phyloP scores from a whole-genome alignment of 2,797 vertebrate species.

The Manis pentadactyla region DNA sequence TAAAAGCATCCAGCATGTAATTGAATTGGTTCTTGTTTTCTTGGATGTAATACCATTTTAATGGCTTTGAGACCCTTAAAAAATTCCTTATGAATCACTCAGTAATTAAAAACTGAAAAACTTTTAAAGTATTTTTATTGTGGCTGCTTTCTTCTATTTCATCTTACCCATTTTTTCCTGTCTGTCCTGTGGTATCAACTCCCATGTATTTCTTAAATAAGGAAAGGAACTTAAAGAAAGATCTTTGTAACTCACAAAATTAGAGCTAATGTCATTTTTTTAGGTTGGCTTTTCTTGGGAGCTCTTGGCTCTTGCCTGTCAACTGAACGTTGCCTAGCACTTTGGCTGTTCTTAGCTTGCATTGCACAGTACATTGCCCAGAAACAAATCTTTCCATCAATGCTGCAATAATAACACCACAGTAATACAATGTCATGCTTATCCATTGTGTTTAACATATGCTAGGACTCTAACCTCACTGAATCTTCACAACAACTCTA shows the following conservation, averaged over 20 bases:
- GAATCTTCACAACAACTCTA: neutral
- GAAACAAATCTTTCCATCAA: slow-evolving; percentile 12
- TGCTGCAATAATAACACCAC: neutral
- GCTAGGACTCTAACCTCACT: neutral
- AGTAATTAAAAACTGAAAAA: slow-evolving; percentile 63
- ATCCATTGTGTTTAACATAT: neutral
- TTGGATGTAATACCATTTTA: slow-evolving; percentile 76
- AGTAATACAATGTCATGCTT: neutral
- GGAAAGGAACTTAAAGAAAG: slow-evolving; percentile 46
- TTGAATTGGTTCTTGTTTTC: slow-evolving; percentile 74
- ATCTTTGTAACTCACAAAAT: slow-evolving; percentile 49
- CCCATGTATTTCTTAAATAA: slow-evolving; percentile 57
- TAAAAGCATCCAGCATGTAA: slow-evolving; percentile 76
- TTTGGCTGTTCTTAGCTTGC: neutral
- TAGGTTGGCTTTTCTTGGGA: slow-evolving; percentile 50
- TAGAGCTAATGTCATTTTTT: neutral
- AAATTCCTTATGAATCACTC: slow-evolving; percentile 65
- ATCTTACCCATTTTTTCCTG: neutral
- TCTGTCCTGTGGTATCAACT: slow-evolving; percentile 20
- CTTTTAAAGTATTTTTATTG: slow-evolving; percentile 57
- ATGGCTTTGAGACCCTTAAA: slow-evolving; percentile 72
- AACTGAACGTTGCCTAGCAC: neutral
- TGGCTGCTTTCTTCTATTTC: slow-evolving; percentile 66
- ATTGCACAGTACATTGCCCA: neutral
- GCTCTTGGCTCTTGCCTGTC: neutral